phyloP scores from a whole-genome alignment of 2,888 invertebrate species.

The Habrosyne pyritoides region DNA sequence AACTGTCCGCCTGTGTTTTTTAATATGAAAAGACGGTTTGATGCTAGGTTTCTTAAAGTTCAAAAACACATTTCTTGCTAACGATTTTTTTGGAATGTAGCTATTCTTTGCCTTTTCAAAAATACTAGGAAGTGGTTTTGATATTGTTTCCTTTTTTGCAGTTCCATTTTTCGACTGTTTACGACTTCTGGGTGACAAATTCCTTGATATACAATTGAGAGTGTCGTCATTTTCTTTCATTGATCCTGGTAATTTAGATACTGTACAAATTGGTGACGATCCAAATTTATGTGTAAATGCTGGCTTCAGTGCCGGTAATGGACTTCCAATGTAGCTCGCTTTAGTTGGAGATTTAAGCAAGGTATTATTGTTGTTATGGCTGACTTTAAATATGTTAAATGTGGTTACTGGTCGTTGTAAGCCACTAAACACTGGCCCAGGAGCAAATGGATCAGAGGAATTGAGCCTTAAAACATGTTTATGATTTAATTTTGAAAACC shows the following conservation, averaged over 20 bases:
- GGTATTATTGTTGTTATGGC: conserved; percentile 73
- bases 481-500: conserved; percentile 67
- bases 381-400: conserved; percentile 76
- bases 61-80: conserved; percentile 75
- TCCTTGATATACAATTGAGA: conserved; percentile 52
- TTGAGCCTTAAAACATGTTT: conserved; percentile 65
- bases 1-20: conserved; percentile 82
- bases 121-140: conserved; percentile 63
- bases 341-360: conserved; percentile 70
- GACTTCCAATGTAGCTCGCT: conserved; percentile 53
- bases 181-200: conserved; percentile 65
- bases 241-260: conserved; percentile 48
- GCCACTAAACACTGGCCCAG: conserved; percentile 80
- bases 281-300: conserved; percentile 78
- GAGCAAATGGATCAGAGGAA: conserved; percentile 76
- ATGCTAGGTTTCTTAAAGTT: conserved; percentile 74
- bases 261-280: conserved; percentile 64
- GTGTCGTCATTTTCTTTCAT: conserved; percentile 63
- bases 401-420: conserved; percentile 72
- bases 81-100: conserved; percentile 73
- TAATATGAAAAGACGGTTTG: conserved; percentile 74
- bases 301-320: conserved; percentile 70
- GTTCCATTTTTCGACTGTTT: conserved; percentile 56
- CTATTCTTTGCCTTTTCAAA: conserved; percentile 76
- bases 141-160: conserved; percentile 60